Conservation (phyloP, 1,140 invertebrate genomes). For the Pseudomyrmex dendroicus region DNA sequence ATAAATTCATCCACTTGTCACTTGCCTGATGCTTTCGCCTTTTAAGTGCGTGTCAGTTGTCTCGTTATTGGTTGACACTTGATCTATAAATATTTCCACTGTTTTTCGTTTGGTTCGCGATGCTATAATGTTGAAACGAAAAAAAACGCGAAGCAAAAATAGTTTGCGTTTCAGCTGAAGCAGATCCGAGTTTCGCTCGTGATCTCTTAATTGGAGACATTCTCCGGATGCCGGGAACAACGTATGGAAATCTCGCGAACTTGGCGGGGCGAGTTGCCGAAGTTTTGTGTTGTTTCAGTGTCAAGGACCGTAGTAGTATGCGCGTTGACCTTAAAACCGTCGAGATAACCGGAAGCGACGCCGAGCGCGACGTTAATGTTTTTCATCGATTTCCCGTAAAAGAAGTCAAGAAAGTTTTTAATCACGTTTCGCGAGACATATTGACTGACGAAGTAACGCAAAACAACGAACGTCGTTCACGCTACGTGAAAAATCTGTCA, state of each 20-base stretch:
- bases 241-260: conserved; percentile 55
- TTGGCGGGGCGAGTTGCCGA: conserved; percentile 42
- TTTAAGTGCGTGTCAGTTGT: neutral
- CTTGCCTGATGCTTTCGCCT: neutral
- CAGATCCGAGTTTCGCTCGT: conserved; percentile 44
- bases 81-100: neutral
- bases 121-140: conserved; percentile 15
- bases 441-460: conserved; percentile 8
- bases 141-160: conserved; percentile 11
- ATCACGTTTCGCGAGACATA: conserved; percentile 8
- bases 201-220: conserved; percentile 44
- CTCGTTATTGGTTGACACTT: neutral
- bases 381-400: conserved; percentile 48
- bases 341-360: conserved; percentile 47
- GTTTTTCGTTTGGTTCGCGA: neutral
- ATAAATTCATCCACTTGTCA: neutral
- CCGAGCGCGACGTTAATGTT: conserved; percentile 23
- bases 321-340: conserved; percentile 54
- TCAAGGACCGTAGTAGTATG: conserved; percentile 54
- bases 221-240: conserved; percentile 22
- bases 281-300: conserved; percentile 62
- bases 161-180: conserved; percentile 10
- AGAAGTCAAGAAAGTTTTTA: conserved; percentile 37
- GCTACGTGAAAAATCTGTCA: neutral
- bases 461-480: conserved; percentile 8